Evolutionary conservation across 2,113 vertebrate species (phyloP), one percentile per base, ranked within the genome.

Genomic region (Rhinoptilus africanus): DNA sequence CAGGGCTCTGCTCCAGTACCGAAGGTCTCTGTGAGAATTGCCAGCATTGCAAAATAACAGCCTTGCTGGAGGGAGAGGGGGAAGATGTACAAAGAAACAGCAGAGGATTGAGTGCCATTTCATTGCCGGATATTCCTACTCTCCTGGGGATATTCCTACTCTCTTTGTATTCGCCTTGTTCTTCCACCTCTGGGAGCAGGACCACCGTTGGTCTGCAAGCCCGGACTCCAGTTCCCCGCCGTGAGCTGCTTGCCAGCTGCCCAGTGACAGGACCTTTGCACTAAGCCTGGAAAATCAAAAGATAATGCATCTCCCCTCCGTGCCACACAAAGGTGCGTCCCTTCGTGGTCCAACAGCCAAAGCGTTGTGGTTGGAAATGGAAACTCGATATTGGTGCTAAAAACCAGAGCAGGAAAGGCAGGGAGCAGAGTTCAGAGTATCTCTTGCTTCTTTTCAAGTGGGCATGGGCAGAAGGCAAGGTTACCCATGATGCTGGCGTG

Each of bases 31-130:
- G 56, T 94, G 83, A 92, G 59, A 81, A 30, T 71, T 96, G 89
- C 96, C 96, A 96, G 66, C 57, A 95, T 96, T 97, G 93, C 96
- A 97, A 97, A 96, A 97, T 47, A 86, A 17, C 60, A 75, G 69
- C 19, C 48, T 95, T 1, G 2, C 74, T 79, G 84, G 30, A 89
- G 39, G 27, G 77, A 95, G 69, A 92, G 35, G 1, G 3, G 68
- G 68, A 95, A 81, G 57, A 94, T 26, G 47, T 39, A 68, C 37
- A 39, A 74, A 81, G 64, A 47, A 84, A 28, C 35, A 63, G 37
- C 64, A 39, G 37, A 91, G 27, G 4, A 78, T 5, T 30, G 8
- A 63, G 56, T 72, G 47, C 80, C 8, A 2, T 72, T 84, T 68
- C 56, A 15, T 23, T 35, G 39, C 27, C 0, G 1, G 48, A 27